These are phyloP conservation scores for Pecten maximus DNA, from an alignment of 2,888 invertebrate species.

Conservation along the genomic window DNA sequence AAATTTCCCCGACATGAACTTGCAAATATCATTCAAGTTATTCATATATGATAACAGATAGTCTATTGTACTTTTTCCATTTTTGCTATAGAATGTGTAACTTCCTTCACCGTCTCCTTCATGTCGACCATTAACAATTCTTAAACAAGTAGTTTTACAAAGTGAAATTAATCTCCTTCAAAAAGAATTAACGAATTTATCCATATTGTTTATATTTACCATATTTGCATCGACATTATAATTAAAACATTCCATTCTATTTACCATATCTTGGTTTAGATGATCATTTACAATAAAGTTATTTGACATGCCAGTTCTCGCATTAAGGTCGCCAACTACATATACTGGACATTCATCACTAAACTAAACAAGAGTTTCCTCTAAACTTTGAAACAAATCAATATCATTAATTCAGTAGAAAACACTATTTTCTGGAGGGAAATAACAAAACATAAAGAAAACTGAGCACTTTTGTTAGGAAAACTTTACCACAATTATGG, in stretches of 20 bases:
- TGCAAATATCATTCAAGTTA: not conserved
- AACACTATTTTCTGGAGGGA: slow-evolving; percentile 34
- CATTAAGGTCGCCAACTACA: slow-evolving; percentile 24
- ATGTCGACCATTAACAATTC: no score
- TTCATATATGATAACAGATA: not conserved
- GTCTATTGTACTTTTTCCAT: not conserved
- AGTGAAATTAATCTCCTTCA: no score
- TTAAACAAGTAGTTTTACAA: no score
- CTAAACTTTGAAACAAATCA: slow-evolving; percentile 14
- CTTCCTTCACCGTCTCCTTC: not conserved
- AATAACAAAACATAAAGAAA: not conserved
- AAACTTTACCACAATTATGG: not conserved
- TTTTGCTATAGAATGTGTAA: not conserved
- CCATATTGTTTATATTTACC: not conserved
- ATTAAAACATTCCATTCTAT: not conserved
- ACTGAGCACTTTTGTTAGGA: not conserved
- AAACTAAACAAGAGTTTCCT: not conserved
- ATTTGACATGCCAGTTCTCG: not conserved
- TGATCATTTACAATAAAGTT: slow-evolving; percentile 25
- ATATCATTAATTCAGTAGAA: not conserved
- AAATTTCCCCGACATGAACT: not conserved
- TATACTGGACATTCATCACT: not conserved
- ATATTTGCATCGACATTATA: not conserved
- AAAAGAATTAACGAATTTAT: not conserved
- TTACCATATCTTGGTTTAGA: not conserved